Evolutionary conservation across 1,140 invertebrate species (phyloP), one percentile per base, ranked within the genome.

Genomic region (Drosophila neocordata): DNA sequence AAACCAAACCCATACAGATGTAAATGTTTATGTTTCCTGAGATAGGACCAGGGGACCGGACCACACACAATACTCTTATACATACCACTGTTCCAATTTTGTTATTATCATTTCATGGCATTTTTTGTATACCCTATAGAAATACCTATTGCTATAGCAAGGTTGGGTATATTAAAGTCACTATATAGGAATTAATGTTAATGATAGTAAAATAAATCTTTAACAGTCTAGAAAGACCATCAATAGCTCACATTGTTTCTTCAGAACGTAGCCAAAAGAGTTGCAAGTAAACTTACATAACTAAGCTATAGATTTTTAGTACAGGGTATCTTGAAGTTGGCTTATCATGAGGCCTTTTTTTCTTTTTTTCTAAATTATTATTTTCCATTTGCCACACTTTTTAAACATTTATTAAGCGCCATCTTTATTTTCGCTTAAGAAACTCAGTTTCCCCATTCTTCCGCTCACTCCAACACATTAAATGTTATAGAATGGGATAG

Each of bases 301-400:
- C 0, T 7, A 12, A 13, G 11, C n/a, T 9, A 35, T 35, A 37
- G 13, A 13, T 35, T 8, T 3, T 27, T 51, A 63, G 63, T 73
- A 53, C 38, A 48, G 15, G 41, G 41, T 48, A 48, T 20, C 15
- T 48, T 9, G 9, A 48, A 20, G 60, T 37, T 63, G 35, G 24
- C 24, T 55, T 53, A 52, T 37, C 51, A 9, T 27, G 53, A 48
- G 62, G 72, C 41, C 56, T 52, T 74, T 4, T 31, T 57, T 31
- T 69, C 57, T 71, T 74, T 61, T 59, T 53, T 56, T 55, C 58
- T 68, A 80, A 84, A 74, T 85, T 84, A 84, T 87, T 81, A 75
- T 82, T 85, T 77, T 68, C 71, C 81, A 77, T 85, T 84, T 82
- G 82, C 82, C 78, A 87, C 82, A 88, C 71, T 82, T 87, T 87